These are phyloP conservation scores for Cyanoderma ruficeps DNA, from an alignment of 2,113 vertebrate species.

Conservation along the genomic window DNA sequence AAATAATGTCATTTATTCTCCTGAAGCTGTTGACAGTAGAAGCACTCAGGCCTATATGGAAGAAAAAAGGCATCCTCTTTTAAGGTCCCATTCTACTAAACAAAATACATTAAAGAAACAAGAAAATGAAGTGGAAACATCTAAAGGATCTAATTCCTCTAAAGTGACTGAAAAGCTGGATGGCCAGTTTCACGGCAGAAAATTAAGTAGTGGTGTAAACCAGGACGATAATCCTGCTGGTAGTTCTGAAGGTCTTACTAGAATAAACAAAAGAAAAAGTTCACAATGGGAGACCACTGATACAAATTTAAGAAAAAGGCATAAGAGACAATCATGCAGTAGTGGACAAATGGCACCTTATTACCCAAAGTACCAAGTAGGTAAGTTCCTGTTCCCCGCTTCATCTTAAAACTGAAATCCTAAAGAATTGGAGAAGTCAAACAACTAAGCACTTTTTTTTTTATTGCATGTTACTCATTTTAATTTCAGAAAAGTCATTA, in stretches of 20 bases:
- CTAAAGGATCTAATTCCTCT: conserved; percentile 55
- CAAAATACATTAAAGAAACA: conserved; percentile 55
- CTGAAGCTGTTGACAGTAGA: conserved; percentile 64
- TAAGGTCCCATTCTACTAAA: conserved; percentile 73
- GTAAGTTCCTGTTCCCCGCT: conserved; percentile 82
- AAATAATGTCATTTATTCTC: conserved; percentile 68
- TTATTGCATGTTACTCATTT: conserved; percentile 13
- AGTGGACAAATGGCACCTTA: conserved; percentile 84
- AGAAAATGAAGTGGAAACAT: conserved; percentile 52
- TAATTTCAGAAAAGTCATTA: neutral
- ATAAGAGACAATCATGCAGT: conserved; percentile 84
- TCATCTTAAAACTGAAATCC: conserved; percentile 61
- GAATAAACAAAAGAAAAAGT: conserved; percentile 78
- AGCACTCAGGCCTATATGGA: conserved; percentile 46
- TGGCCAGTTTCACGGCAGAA: conserved; percentile 55
- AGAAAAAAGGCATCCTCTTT: conserved; percentile 66
- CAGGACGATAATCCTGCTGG: conserved; percentile 52
- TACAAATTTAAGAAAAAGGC: conserved; percentile 80
- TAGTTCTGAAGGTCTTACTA: conserved; percentile 70
- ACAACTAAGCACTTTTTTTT: neutral
- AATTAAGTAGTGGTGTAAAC: conserved; percentile 58
- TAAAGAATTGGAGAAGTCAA: neutral
- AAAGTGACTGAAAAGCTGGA: conserved; percentile 46
- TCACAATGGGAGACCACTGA: conserved; percentile 76
- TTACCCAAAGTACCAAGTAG: conserved; percentile 89